Base-by-base conservation (phyloP, 2,113 vertebrate species). In the Notiomystis cincta region DNA sequence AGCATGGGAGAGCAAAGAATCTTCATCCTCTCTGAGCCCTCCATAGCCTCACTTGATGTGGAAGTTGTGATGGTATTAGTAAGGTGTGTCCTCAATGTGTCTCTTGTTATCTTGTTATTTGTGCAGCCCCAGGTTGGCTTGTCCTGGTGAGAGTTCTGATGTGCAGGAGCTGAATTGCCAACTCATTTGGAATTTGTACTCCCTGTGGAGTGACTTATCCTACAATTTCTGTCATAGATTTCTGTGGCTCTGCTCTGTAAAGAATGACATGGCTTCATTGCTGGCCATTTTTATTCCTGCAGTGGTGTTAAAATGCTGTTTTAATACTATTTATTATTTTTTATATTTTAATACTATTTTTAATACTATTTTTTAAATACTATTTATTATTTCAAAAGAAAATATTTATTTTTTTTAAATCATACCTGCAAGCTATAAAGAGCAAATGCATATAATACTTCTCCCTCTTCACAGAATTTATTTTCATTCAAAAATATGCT, bases 131-230 rank as follows among this genome's bases (percentile, higher is more conserved):
- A 47, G 38, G 42, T 31, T 89, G 50, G n/a, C 15, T 53, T 50
- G 40, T 66, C 50, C 80, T 73, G 11, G 17, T 66, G 73, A 16
- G 67, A 45, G 38, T 83, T 65, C 37, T 83, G 67, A 56, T 51
- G 66, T 13, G n/a, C 45, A 70, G 37, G 23, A 83, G 62, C 28
- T 76, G 80, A 93, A 65, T 28, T 96, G 76, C 45, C 70, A 90
- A 8, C 47, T 91, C 50, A 7, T 3, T 21, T 11, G 45, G 45
- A 94, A 50, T 83, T 65, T 61, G 60, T 19, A 6, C 38, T 87
- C 33, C 2, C 38, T 54, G 12, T 23, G 62, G 17, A 50, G 45
- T 61, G 58, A 61, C 54, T 82, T 72, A n/a, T 20, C 69, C 60
- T 53, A 48, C 76, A 20, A 56, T 48, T 79, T 33, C 70, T 65